phyloP scores from a whole-genome alignment of 2,888 invertebrate species.

The Cecidostiba fungosa region DNA sequence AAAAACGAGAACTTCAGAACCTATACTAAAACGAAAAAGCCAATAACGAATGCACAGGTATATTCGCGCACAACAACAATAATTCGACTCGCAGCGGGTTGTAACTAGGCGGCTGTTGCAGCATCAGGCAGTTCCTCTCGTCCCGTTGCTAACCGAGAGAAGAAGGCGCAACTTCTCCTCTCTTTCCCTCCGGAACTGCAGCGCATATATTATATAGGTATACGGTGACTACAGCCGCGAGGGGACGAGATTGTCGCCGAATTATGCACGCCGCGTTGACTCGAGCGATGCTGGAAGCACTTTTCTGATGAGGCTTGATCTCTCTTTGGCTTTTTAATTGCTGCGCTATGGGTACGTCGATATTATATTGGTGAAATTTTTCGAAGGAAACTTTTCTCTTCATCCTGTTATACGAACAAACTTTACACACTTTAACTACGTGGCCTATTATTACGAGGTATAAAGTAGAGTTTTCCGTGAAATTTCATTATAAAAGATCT shows the following conservation, averaged over 20 bases:
- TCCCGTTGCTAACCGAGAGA: conserved; percentile 18
- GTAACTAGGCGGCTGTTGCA: background rate
- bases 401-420: background rate
- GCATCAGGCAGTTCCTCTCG: background rate
- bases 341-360: background rate
- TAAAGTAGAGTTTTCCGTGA: no score
- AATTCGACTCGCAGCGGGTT: background rate
- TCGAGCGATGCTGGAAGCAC: background rate
- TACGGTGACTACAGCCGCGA: background rate
- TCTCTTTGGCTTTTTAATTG: background rate
- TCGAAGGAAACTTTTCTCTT: background rate
- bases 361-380: background rate
- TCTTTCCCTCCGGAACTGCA: background rate
- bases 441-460: no score
- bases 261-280: conserved; percentile 5
- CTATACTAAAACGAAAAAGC: background rate
- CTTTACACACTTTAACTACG: no score
- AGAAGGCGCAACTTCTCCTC: background rate
- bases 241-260: conserved; percentile 2
- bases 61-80: background rate
- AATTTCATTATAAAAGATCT: no score
- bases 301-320: background rate
- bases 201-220: background rate
- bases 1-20: no score
- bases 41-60: no score